phyloP scores from a whole-genome alignment of 2,888 invertebrate genomes.

The Sphaeridia pumilis region DNA sequence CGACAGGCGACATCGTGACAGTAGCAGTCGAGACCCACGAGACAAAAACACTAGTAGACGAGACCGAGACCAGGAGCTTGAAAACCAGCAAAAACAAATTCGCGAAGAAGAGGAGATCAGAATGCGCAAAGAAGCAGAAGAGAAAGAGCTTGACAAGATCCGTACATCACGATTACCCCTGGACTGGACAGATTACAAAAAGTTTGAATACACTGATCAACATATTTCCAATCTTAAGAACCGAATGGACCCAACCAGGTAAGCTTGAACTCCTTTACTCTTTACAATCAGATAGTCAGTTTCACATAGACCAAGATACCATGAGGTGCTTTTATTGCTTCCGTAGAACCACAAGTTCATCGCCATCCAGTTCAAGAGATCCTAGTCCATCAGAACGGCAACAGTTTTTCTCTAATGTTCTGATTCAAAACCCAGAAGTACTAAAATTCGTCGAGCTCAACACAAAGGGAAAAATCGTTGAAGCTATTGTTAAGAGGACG shows the following conservation, averaged over 20 bases:
- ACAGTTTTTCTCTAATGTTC: background rate
- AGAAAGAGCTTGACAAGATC: slow-evolving; percentile 29
- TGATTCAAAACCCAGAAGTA: slow-evolving; percentile 2
- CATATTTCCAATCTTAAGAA: slow-evolving; percentile 28
- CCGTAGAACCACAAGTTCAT: too few relatives aligned
- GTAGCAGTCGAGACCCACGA: background rate
- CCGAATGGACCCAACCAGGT: slow-evolving; percentile 11
- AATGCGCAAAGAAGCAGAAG: slow-evolving; percentile 19
- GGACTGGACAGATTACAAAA: slow-evolving; percentile 33
- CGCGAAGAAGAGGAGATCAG: slow-evolving; percentile 21
- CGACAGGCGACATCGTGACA: slow-evolving; percentile 5
- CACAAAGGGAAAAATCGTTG: too few relatives aligned
- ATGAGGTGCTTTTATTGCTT: too few relatives aligned
- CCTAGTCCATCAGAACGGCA: too few relatives aligned
- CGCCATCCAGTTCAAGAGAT: too few relatives aligned
- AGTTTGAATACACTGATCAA: slow-evolving; percentile 23
- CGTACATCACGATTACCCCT: slow-evolving; percentile 27
- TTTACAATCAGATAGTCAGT: too few relatives aligned
- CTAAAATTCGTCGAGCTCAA: too few relatives aligned
- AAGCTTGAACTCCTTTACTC: too few relatives aligned
- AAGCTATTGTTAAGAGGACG: slow-evolving; percentile 21
- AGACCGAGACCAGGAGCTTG: slow-evolving; percentile 18
- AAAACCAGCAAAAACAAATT: slow-evolving; percentile 19
- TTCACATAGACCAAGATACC: too few relatives aligned
- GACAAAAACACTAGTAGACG: slow-evolving; percentile 9